Conservation (phyloP, 2,888 invertebrate species). For the Sinopyrophorus schimmeli region DNA sequence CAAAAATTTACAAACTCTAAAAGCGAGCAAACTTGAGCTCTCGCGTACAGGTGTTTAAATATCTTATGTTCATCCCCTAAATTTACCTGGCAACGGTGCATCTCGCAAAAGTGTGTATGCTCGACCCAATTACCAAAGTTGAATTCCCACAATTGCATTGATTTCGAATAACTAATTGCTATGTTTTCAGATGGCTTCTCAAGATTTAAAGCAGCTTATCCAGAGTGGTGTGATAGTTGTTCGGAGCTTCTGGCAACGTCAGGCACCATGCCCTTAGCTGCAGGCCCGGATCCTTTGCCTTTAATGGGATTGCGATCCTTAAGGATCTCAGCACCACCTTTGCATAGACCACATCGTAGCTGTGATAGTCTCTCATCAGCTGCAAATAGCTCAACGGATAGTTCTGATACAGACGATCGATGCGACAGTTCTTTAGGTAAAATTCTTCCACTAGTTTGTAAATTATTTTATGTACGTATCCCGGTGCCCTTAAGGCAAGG, state of each 20-base stretch:
- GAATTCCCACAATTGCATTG: background rate
- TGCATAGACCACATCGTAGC: slow-evolving; percentile 46
- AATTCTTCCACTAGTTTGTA: background rate
- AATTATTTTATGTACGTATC: background rate
- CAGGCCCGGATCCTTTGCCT: slow-evolving; percentile 49
- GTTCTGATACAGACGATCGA: slow-evolving; percentile 55
- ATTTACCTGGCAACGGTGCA: too few relatives aligned
- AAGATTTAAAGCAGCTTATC: slow-evolving; percentile 81
- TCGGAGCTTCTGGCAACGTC: slow-evolving; percentile 57
- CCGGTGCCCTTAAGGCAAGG: slow-evolving; percentile 7
- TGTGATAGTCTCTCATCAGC: slow-evolving; percentile 52
- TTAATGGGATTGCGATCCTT: slow-evolving; percentile 52
- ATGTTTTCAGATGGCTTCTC: slow-evolving; percentile 85
- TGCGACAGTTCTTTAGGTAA: slow-evolving; percentile 58
- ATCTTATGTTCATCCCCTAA: too few relatives aligned
- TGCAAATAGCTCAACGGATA: slow-evolving; percentile 55
- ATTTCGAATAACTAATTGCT: too few relatives aligned
- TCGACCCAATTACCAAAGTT: background rate
- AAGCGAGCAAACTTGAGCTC: too few relatives aligned
- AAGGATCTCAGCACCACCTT: slow-evolving; percentile 49
- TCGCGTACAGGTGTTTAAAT: too few relatives aligned
- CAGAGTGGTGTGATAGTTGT: slow-evolving; percentile 88
- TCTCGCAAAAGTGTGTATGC: too few relatives aligned
- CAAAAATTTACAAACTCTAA: too few relatives aligned
- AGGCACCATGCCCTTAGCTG: slow-evolving; percentile 42